Base-by-base conservation (phyloP, 2,888 invertebrate genomes). In the Leuctra nigra region DNA sequence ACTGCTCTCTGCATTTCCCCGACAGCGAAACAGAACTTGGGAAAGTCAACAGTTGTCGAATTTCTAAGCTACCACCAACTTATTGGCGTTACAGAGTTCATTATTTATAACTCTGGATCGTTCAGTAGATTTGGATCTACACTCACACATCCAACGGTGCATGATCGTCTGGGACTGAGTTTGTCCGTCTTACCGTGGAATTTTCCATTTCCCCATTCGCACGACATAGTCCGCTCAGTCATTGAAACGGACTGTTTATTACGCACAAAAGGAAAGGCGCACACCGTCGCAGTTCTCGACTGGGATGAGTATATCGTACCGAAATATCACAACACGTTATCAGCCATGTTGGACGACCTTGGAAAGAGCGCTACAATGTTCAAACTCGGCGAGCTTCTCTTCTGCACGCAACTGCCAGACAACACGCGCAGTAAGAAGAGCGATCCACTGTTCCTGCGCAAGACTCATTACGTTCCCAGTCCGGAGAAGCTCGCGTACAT, bases 221-320 rank as follows among this genome's bases (percentile, higher is more conserved):
- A 56, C 11, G 46, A 75, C 64, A 73, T 59, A 6, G 39, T 75
- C 64, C 68, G 74, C 47, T 73, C 72, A 64, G 75, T 84, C 33
- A 74, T 84, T 13, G 79, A 83, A 67, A 70, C 79, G 23, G 86
- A 87, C 68, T 87, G 86, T 65, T 65, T 81, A 16, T 78, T 83
- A 59, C 76, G 86, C 61, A 80, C 81, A 55, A 77, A 77, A 57
- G 75, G 76, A 63, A 71, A 73, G 64, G 77, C 76, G 0, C 71
- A 76, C 57, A 68, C 69, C 55, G 66, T 68, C 18, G 63, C 63
- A 33, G 75, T 79, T 0, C 66, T 84, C 33, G 75, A 81, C 0
- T 81, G 83, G 78, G 80, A 84, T 64, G 84, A 86, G 63, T 85
- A 79, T 63, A 66, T 86, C 50, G 80, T 83, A 29, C 80, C 84